phyloP scores from a whole-genome alignment of 2,888 invertebrate genomes.

The Zootermopsis nevadensis region DNA sequence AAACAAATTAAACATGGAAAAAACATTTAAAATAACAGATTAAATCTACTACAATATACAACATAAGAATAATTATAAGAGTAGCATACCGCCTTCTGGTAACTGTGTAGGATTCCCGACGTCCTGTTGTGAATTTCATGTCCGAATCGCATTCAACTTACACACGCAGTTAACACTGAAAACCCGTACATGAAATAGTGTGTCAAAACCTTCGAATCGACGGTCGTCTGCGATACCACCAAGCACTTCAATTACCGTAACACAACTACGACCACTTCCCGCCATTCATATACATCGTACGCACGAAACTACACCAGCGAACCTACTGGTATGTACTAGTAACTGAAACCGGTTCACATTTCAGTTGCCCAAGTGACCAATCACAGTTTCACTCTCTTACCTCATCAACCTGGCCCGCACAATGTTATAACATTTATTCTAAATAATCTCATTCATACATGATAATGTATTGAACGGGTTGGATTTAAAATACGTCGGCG shows the following conservation, averaged over 20 bases:
- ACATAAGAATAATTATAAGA: background rate
- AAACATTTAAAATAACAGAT: background rate
- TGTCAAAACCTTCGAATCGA: constrained; percentile 1
- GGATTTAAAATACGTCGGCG: constrained; percentile 16
- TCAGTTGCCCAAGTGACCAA: constrained; percentile 9
- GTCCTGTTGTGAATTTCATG: constrained; percentile 25
- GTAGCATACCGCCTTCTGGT: constrained; percentile 30
- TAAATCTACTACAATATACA: background rate
- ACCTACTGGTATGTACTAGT: constrained; percentile 13
- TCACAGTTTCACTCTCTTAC: background rate
- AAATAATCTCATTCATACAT: background rate
- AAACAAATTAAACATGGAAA: background rate
- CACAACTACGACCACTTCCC: background rate
- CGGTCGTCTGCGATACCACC: background rate
- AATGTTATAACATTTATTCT: background rate
- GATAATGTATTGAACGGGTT: background rate
- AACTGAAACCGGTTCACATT: constrained; percentile 30
- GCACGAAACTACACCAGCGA: constrained; percentile 4
- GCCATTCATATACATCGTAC: constrained; percentile 13
- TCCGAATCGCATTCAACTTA: background rate
- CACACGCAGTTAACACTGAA: background rate
- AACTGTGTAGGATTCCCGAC: constrained; percentile 31
- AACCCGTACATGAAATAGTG: background rate
- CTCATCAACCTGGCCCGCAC: background rate
- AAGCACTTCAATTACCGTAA: background rate